Evolutionary conservation across 2,888 invertebrate genomes (phyloP), one percentile per base, ranked within the genome.

Genomic region (Ichneumoninae sp.): DNA sequence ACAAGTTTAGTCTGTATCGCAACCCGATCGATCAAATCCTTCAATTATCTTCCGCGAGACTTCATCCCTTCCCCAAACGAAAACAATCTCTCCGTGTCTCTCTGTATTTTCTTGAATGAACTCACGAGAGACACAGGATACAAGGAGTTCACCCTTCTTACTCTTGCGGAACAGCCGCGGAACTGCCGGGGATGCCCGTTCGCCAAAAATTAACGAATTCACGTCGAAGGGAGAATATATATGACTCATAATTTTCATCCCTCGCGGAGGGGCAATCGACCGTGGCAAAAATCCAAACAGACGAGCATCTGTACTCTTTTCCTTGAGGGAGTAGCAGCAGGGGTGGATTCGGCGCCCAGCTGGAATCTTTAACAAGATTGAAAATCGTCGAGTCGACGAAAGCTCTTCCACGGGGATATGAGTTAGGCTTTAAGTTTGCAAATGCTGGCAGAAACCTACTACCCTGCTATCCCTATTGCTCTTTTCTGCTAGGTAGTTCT

Each of bases 211-310:
- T 87, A 89, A 88, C 87, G 86, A 88, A 88, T 88, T 80, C 79
- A 81, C 69, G 69, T 8, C 30, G 26, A 83, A 50, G 76, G 50
- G 77, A 30, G 44, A 69, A 70, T 79, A 60, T 54, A 22, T 81
- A 84, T 89, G 89, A 89, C 84, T 90, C 89, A 89, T 87, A 87
- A 88, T 88, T 88, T 88, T 68, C 83, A 81, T 88, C 89, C 88
- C 88, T 85, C 87, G 74, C 76, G 79, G 50, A 83, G 69, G 33
- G 69, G 86, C 85, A 88, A 88, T 88, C 89, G 87, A 88, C 84
- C 86, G 88, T 81, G 83, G 83, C 85, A 87, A 89, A 90, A 89
- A 88, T 89, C 84, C 87, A 88, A 89, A 89, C 89, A 89, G 83
- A 85, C 86, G 87, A 47, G 52, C 88, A 88, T 89, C 88, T 88